phyloP scores from a whole-genome alignment of 1,140 invertebrate genomes.

The Bactericera cockerelli region DNA sequence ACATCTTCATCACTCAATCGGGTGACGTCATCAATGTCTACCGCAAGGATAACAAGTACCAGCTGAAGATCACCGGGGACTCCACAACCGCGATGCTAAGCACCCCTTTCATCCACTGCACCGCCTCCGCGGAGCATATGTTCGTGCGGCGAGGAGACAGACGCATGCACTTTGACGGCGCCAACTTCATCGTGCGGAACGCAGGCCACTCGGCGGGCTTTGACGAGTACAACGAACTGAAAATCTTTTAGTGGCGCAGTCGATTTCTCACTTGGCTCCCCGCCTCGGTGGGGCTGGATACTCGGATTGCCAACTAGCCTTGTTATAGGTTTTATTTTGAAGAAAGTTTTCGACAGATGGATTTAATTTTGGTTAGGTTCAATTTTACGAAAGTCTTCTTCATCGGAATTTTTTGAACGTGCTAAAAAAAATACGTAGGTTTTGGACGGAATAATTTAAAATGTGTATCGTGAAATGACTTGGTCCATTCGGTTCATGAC shows the following conservation, averaged over 20 bases:
- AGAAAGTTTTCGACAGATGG: no score
- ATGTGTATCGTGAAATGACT: no score
- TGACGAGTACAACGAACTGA: constrained; percentile 68
- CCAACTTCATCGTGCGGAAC: constrained; percentile 69
- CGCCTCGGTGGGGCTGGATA: no score
- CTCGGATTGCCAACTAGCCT: no score
- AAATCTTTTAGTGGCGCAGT: constrained; percentile 76
- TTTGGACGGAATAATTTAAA: no score
- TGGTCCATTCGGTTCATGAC: no score
- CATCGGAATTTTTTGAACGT: no score
- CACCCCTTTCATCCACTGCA: constrained; percentile 66
- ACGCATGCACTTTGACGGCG: constrained; percentile 72
- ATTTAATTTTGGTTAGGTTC: no score
- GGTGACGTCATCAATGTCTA: constrained; percentile 59
- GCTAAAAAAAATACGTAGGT: no score
- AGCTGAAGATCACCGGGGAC: constrained; percentile 56
- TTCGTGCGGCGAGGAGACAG: constrained; percentile 68
- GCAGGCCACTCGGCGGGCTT: constrained; percentile 75
- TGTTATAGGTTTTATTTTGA: no score
- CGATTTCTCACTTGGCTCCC: no score
- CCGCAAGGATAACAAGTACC: constrained; percentile 63
- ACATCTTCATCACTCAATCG: constrained; percentile 11
- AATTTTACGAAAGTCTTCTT: no score
- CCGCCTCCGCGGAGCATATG: constrained; percentile 64
- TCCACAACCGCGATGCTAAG: constrained; percentile 67